phyloP scores from a whole-genome alignment of 2,888 invertebrate genomes.

The Spialia ferax region DNA sequence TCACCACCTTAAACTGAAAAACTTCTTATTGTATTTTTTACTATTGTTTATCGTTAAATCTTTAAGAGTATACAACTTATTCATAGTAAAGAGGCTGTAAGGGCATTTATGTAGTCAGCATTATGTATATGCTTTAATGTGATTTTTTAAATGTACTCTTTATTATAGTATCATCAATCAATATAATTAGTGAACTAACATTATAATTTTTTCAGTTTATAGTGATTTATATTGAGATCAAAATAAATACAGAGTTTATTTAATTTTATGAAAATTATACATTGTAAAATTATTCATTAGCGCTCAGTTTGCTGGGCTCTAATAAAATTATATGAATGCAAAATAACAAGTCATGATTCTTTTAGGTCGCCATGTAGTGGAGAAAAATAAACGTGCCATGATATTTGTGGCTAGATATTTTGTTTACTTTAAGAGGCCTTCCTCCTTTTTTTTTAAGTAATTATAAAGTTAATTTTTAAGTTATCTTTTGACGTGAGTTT shows the following conservation, averaged over 20 bases:
- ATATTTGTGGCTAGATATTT: constrained; percentile 82
- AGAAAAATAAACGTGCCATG: constrained; percentile 88
- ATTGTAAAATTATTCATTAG: constrained; percentile 82
- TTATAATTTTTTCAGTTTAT: constrained; percentile 81
- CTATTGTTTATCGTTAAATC: constrained; percentile 77
- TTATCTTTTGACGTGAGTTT: too few relatives aligned
- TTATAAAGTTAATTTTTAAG: too few relatives aligned
- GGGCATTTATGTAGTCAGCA: constrained; percentile 86
- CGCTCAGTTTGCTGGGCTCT: constrained; percentile 79
- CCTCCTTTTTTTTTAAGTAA: neutral
- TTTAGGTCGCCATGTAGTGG: constrained; percentile 88
- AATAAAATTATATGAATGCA: constrained; percentile 82
- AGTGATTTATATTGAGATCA: constrained; percentile 85
- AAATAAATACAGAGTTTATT: constrained; percentile 86
- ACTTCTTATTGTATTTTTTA: constrained; percentile 57
- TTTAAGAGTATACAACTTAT: constrained; percentile 64
- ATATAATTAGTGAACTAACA: constrained; percentile 86
- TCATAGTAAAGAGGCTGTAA: constrained; percentile 73
- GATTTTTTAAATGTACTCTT: constrained; percentile 87
- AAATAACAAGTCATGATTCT: constrained; percentile 87
- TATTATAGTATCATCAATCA: constrained; percentile 85
- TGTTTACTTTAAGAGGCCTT: constrained; percentile 60
- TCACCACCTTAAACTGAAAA: constrained; percentile 59
- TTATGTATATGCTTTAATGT: constrained; percentile 88
- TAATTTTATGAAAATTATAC: constrained; percentile 85